phyloP scores from a whole-genome alignment of 2,113 vertebrate species.

The Malaclemys terrapin region DNA sequence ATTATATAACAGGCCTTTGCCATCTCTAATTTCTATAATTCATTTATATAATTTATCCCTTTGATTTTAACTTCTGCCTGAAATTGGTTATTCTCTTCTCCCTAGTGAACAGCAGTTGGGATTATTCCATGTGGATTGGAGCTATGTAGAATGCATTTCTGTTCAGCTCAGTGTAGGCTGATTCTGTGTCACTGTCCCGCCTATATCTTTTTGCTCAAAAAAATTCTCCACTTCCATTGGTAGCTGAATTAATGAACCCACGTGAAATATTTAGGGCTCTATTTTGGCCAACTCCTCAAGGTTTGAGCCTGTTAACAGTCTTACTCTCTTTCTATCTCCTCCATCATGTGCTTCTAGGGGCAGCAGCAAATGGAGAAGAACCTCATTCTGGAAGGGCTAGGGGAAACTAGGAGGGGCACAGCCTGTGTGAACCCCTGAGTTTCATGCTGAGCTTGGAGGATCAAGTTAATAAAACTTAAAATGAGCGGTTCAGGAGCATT shows the following conservation, averaged over 20 bases:
- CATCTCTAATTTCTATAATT: constrained; percentile 14
- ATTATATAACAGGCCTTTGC: constrained; percentile 37
- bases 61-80: background rate
- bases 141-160: background rate
- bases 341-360: background rate
- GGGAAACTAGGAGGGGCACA: background rate
- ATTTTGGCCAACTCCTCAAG: background rate
- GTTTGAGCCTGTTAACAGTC: background rate
- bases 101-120: background rate
- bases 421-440: background rate
- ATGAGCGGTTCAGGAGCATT: background rate
- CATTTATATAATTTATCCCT: background rate
- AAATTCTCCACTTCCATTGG: background rate
- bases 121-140: background rate
- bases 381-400: background rate
- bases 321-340: background rate
- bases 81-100: background rate
- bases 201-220: background rate
- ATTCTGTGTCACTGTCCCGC: background rate
- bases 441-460: background rate
- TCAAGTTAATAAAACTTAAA: background rate
- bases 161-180: background rate
- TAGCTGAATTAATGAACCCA: background rate
- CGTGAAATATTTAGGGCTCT: background rate
- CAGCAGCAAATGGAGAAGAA: fast-evolving